phyloP scores from a whole-genome alignment of 2,113 vertebrate species.

The Paradisaea rubra region DNA sequence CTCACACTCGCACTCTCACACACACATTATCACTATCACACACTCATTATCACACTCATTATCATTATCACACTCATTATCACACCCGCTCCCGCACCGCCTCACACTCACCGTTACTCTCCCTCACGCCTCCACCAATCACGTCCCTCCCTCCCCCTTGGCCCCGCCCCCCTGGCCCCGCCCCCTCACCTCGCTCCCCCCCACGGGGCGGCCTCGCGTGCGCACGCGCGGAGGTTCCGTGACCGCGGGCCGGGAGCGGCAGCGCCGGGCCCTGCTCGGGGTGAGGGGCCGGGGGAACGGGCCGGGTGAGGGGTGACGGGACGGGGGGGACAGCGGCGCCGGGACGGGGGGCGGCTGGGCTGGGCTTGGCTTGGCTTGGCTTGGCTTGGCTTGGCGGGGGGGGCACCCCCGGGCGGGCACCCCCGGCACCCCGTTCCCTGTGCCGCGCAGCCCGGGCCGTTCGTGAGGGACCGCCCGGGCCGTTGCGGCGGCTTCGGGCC shows the following conservation, averaged over 20 bases:
- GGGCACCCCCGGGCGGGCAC: not conserved
- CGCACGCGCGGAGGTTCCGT: too few relatives aligned
- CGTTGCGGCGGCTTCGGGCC: not conserved
- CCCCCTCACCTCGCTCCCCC: too few relatives aligned
- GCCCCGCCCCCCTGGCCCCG: too few relatives aligned
- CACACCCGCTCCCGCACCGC: not conserved
- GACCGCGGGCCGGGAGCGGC: too few relatives aligned
- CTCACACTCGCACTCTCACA: too few relatives aligned
- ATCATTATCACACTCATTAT: not conserved
- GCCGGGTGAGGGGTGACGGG: too few relatives aligned
- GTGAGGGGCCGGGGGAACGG: too few relatives aligned
- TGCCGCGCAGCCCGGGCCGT: not conserved
- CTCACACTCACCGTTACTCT: too few relatives aligned
- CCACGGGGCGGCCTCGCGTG: too few relatives aligned
- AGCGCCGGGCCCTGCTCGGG: too few relatives aligned
- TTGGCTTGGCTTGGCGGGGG: not conserved
- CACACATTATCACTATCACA: not conserved
- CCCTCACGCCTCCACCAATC: too few relatives aligned
- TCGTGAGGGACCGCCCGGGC: not conserved
- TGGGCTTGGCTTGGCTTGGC: fast-evolving
- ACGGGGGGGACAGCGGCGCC: not conserved
- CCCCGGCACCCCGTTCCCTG: not conserved
- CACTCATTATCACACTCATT: not conserved
- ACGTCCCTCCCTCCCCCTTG: too few relatives aligned
- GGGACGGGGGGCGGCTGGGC: not conserved